phyloP scores from a whole-genome alignment of 2,888 invertebrate genomes.

The Mythimna lalbum region DNA sequence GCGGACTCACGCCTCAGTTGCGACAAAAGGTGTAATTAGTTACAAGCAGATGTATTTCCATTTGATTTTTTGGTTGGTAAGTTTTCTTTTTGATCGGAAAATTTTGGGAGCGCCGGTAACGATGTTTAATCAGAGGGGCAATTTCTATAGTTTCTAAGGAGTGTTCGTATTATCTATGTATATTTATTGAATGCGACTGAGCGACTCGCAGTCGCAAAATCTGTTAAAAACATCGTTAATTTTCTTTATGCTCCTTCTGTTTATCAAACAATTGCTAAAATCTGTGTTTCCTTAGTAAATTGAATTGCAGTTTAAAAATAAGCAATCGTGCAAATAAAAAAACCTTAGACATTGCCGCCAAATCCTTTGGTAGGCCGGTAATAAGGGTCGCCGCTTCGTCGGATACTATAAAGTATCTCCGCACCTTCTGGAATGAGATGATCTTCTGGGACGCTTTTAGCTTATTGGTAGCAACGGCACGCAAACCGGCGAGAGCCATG shows the following conservation, averaged over 20 bases:
- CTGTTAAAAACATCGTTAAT: not conserved
- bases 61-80: slow-evolving; percentile 21
- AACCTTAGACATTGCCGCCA: too few species aligned
- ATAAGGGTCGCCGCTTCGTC: too few species aligned
- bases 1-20: slow-evolving; percentile 69
- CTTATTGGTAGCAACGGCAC: too few species aligned
- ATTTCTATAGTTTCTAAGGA: not conserved
- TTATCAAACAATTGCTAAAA: not conserved
- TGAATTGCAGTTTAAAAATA: not conserved
- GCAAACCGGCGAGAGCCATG: too few species aligned
- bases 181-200: too few species aligned
- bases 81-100: not conserved
- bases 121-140: not conserved
- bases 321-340: not conserved
- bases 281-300: not conserved
- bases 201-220: not conserved
- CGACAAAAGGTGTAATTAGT: slow-evolving; percentile 72
- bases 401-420: too few species aligned
- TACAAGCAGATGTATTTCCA: slow-evolving; percentile 40
- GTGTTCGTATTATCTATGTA: too few species aligned
- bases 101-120: not conserved
- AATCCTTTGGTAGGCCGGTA: too few species aligned
- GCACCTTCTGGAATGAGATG: too few species aligned
- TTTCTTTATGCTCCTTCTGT: too few species aligned
- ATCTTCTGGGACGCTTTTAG: too few species aligned